Conservation (phyloP, 2,797 vertebrate genomes). For the Capromys pilorides region DNA sequence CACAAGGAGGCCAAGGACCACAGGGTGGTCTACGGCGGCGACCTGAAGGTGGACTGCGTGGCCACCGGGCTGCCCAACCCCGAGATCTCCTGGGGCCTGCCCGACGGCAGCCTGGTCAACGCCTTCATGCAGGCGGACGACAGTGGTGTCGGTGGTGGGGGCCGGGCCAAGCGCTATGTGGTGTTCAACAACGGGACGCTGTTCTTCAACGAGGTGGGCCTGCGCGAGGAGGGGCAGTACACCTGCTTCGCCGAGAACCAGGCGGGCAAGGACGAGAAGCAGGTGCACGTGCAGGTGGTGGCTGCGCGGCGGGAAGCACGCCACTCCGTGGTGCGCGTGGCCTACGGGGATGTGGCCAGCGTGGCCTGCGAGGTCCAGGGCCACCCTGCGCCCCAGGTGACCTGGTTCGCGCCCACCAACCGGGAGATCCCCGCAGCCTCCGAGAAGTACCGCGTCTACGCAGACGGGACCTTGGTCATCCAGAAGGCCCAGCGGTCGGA, state of each 20-base stretch:
- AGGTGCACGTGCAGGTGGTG: constrained; percentile 90
- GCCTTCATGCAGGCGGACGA: constrained; percentile 87
- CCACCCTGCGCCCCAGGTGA: constrained; percentile 88
- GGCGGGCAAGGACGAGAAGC: constrained; percentile 95
- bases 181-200: constrained; percentile 96
- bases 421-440: constrained; percentile 86
- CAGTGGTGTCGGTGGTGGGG: constrained; percentile 78
- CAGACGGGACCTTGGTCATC: constrained; percentile 91
- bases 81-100: constrained; percentile 94
- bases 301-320: constrained; percentile 86
- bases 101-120: constrained; percentile 94
- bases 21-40: constrained; percentile 89
- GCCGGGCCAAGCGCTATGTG: constrained; percentile 89
- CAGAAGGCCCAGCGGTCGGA: constrained; percentile 92
- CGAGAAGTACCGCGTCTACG: constrained; percentile 90
- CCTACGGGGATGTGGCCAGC: constrained; percentile 88
- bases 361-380: constrained; percentile 90
- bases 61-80: constrained; percentile 94
- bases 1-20: constrained; percentile 88
- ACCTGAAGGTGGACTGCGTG: constrained; percentile 94
- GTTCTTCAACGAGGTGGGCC: constrained; percentile 92
- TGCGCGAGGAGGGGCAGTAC: constrained; percentile 93
- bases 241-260: constrained; percentile 96
- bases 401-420: constrained; percentile 92
- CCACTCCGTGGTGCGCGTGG: constrained; percentile 80